Evolutionary conservation across 2,113 vertebrate genomes (phyloP), one percentile per base, ranked within the genome.

Genomic region (Xenotilapia leptura): DNA sequence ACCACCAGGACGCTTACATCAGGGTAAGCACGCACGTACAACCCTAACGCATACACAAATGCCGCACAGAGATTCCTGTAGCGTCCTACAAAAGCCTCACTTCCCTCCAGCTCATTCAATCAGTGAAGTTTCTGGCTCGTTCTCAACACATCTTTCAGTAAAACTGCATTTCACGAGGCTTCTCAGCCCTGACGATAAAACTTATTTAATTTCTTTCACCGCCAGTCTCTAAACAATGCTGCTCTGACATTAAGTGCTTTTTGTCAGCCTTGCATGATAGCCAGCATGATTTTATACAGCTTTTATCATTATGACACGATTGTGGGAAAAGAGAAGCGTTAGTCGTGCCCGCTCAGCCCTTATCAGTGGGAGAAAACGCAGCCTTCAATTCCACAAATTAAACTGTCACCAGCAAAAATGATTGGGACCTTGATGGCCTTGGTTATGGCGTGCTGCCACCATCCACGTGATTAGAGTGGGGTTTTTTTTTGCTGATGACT

Each of bases 1-100:
- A 99, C 88, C 98, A 99, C 68, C 98, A 99, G 92, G 98, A 99
- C 56, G 97, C 98, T 36, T 99, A 99, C 85, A 97, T 99, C 93
- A 96, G 99, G 97, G 99, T 99, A 95, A 98, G 97, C 36, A 49
- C 45, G 54, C 58, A 82, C 70, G 3, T 36, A 86, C 56, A 62
- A 38, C 62, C 23, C 21, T 17, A 88, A 49, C 11, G 21, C 49
- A 82, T 49, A 65, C 36, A 86, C 81, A 73, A 19, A 68, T 47
- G 28, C 73, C 7, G 10, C 73, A 51, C 45, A 19, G 53, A 28
- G 53, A 21, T 84, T 81, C 85, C 47, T n/a, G 4, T 49, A 55
- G 4, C 60, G n/a, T 83, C 75, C 75, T 28, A 73, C 80, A 21
- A 82, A 62, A 89, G 83, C 7, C 23, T 31, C n/a, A 21, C 51